Evolutionary conservation across 2,888 invertebrate genomes (phyloP).

Genomic region (Rhyacophila evoluta): DNA sequence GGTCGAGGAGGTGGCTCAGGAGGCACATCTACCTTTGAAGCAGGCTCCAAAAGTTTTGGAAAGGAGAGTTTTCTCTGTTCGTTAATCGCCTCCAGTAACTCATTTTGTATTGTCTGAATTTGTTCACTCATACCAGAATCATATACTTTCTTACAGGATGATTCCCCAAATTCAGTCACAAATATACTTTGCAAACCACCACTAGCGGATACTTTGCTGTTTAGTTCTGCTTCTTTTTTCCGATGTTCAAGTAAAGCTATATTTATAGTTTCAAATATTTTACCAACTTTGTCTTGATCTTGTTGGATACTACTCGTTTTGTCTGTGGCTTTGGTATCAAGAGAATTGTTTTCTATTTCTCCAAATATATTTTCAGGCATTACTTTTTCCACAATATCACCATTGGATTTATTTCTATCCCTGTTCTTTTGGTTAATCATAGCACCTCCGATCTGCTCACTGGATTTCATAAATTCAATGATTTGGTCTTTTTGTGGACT

Average conservation of each 20-base stretch:
- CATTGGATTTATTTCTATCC: conserved; percentile 54
- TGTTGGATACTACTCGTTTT: conserved; percentile 55
- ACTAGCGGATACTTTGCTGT: conserved; percentile 25
- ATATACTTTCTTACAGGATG: conserved; percentile 40
- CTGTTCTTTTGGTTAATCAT: conserved; percentile 59
- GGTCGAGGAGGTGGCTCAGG: conserved; percentile 59
- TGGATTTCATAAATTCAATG: conserved; percentile 64
- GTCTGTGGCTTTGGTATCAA: conserved; percentile 20
- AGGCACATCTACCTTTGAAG: conserved; percentile 51
- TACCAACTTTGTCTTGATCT: conserved; percentile 48
- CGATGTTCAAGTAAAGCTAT: conserved; percentile 60
- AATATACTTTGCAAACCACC: conserved; percentile 46
- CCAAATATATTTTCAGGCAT: conserved; percentile 33
- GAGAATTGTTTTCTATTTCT: conserved; percentile 40
- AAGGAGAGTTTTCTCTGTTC: conserved; percentile 43
- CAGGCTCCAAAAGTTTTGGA: conserved; percentile 30
- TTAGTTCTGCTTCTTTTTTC: conserved; percentile 46
- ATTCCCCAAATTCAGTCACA: conserved; percentile 54
- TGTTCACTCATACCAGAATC: conserved; percentile 48
- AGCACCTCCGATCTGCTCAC: conserved; percentile 63
- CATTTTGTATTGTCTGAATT: conserved; percentile 53
- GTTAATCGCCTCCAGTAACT: conserved; percentile 54
- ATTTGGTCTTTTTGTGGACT: conserved; percentile 63
- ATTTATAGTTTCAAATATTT: conserved; percentile 61
- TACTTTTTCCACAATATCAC: conserved; percentile 30